Evolutionary conservation across 1,140 invertebrate species (phyloP).

Genomic region (Ips typographus): DNA sequence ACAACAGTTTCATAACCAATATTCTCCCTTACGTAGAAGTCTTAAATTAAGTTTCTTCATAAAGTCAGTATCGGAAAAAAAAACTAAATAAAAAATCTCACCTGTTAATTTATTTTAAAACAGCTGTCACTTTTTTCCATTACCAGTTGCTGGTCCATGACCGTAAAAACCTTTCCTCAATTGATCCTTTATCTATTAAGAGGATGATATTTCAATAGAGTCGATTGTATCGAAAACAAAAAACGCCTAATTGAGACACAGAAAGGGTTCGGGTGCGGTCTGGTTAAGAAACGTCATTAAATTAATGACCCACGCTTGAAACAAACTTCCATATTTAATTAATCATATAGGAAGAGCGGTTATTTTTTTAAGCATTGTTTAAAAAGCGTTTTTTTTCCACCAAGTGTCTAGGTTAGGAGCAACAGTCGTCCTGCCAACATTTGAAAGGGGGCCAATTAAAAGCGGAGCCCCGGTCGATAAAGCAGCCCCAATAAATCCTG

Average conservation of each 20-base stretch:
- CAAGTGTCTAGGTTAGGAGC: too few relatives aligned
- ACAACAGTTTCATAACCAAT: too few relatives aligned
- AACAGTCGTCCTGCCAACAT: neutral
- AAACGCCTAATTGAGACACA: neutral
- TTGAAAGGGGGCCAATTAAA: conserved; percentile 37
- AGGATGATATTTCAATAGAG: conserved; percentile 3
- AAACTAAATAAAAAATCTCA: neutral
- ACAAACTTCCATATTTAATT: too few relatives aligned
- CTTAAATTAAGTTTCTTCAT: too few relatives aligned
- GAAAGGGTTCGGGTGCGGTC: conserved; percentile 3
- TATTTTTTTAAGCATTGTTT: too few relatives aligned
- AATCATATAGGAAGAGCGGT: too few relatives aligned
- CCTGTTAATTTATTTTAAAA: neutral
- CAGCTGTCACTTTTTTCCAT: neutral
- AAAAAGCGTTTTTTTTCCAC: too few relatives aligned
- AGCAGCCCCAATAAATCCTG: conserved; percentile 43
- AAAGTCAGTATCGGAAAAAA: too few relatives aligned
- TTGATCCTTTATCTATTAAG: neutral
- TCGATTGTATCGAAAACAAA: neutral
- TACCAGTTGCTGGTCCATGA: neutral
- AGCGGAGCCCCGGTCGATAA: conserved; percentile 39
- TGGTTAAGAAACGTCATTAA: conserved; percentile 10
- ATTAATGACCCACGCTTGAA: neutral
- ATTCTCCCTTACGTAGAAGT: too few relatives aligned
- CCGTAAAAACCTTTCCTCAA: neutral